A percentile compares a stretch with the other conserved stretches of the same genome.
These are phyloP conservation scores for Saguinus oedipus DNA, from an alignment of 2,797 vertebrate genomes.

Conservation along the genomic window DNA sequence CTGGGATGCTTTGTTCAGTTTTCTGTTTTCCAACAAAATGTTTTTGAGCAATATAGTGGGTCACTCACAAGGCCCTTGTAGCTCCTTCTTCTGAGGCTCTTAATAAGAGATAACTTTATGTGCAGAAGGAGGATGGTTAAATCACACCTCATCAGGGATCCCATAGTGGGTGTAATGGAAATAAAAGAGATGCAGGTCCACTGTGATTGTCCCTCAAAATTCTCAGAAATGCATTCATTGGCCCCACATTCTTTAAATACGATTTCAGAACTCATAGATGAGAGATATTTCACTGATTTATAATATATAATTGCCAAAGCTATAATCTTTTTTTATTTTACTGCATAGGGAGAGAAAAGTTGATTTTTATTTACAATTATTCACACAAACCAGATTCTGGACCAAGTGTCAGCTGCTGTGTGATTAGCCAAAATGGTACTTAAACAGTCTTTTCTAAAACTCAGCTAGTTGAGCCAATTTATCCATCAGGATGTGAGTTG, in stretches of 20 bases:
- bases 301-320: background rate
- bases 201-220: background rate
- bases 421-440: background rate
- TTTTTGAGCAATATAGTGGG: background rate
- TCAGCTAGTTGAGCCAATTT: background rate
- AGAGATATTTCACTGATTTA: background rate
- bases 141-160: background rate
- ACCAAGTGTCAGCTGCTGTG: background rate
- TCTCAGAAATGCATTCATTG: background rate
- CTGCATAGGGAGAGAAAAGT: slow-evolving; percentile 30
- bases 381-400: background rate
- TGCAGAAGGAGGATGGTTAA: background rate
- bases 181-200: background rate
- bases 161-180: background rate
- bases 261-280: background rate
- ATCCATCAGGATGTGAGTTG: background rate
- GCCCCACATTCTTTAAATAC: background rate
- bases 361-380: slow-evolving; percentile 15
- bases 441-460: slow-evolving; percentile 1
- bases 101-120: background rate
- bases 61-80: background rate
- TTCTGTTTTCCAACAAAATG: slow-evolving; percentile 33
- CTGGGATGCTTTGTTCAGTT: background rate
- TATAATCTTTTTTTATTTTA: background rate
- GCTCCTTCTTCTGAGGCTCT: background rate